These are phyloP conservation scores for Sylvilagus floridanus DNA, from an alignment of 2,797 vertebrate genomes.

Conservation along the genomic window DNA sequence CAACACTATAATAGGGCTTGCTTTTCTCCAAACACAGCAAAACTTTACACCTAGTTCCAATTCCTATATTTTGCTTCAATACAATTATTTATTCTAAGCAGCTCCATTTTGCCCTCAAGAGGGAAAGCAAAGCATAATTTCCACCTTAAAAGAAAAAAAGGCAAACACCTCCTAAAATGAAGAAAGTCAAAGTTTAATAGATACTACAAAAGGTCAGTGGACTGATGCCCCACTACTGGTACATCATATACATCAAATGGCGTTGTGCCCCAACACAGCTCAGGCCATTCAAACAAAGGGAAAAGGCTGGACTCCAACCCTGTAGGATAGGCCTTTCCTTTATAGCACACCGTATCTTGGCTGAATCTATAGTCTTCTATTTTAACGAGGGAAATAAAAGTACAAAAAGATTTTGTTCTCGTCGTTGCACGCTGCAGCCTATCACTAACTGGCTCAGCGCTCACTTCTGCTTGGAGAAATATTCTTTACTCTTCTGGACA, in stretches of 20 bases:
- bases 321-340: neutral
- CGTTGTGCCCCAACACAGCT: neutral
- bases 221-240: neutral
- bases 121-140: neutral
- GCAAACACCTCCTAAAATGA: neutral
- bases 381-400: conserved; percentile 49
- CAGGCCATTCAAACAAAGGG: conserved; percentile 38
- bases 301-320: conserved; percentile 12
- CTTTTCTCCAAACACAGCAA: neutral
- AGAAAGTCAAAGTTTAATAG: conserved; percentile 78
- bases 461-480: conserved; percentile 96
- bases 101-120: neutral
- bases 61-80: neutral
- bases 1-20: neutral
- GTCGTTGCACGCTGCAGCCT: neutral
- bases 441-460: conserved; percentile 5
- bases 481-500: conserved; percentile 97
- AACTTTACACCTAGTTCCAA: neutral
- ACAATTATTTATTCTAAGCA: neutral
- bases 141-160: no score
- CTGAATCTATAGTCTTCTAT: neutral
- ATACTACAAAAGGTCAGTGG: conserved; percentile 61
- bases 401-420: conserved; percentile 79
- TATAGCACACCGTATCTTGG: neutral
- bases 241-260: conserved; percentile 21